Percentiles rank a stretch among this genome's conserved stretches.
These are phyloP conservation scores for Trematomus bernacchii DNA, from an alignment of 2,797 vertebrate genomes.

Conservation along the genomic window DNA sequence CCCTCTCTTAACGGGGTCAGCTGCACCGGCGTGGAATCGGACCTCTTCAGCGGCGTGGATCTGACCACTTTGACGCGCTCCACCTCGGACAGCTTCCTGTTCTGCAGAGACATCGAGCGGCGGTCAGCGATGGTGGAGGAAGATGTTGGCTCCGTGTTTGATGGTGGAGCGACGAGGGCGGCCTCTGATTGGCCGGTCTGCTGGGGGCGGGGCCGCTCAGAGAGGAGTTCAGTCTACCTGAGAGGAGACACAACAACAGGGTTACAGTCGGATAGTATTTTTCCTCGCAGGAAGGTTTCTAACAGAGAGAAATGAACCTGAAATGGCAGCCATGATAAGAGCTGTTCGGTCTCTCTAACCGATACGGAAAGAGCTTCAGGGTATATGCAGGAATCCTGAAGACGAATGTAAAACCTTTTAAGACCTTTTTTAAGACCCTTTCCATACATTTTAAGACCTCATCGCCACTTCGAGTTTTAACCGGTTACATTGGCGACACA, in stretches of 20 bases:
- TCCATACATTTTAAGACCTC: too few relatives aligned
- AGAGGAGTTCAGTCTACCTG: slow-evolving; percentile 81
- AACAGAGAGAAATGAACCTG: too few relatives aligned
- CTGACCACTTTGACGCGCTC: slow-evolving; percentile 52
- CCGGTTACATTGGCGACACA: too few relatives aligned
- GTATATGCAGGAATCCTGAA: too few relatives aligned
- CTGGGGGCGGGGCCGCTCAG: slow-evolving; percentile 62
- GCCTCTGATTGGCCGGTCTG: slow-evolving; percentile 53
- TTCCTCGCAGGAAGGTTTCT: too few relatives aligned
- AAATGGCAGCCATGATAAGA: too few relatives aligned
- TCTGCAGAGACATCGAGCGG: slow-evolving; percentile 70
- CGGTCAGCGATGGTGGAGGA: slow-evolving; percentile 1
- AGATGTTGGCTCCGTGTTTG: slow-evolving; percentile 31
- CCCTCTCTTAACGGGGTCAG: slow-evolving; percentile 65
- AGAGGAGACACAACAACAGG: slow-evolving; percentile 15
- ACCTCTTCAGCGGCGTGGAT: slow-evolving; percentile 70
- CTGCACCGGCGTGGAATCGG: slow-evolving; percentile 53
- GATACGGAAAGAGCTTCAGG: too few relatives aligned
- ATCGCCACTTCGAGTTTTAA: too few relatives aligned
- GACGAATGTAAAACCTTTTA: too few relatives aligned
- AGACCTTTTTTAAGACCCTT: too few relatives aligned
- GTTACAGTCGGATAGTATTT: too few relatives aligned
- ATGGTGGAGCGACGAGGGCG: slow-evolving; percentile 57
- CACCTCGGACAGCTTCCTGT: slow-evolving; percentile 62
- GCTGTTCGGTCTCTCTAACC: too few relatives aligned